Conservation (phyloP, 2,113 vertebrate genomes). For the Larimichthys crocea region DNA sequence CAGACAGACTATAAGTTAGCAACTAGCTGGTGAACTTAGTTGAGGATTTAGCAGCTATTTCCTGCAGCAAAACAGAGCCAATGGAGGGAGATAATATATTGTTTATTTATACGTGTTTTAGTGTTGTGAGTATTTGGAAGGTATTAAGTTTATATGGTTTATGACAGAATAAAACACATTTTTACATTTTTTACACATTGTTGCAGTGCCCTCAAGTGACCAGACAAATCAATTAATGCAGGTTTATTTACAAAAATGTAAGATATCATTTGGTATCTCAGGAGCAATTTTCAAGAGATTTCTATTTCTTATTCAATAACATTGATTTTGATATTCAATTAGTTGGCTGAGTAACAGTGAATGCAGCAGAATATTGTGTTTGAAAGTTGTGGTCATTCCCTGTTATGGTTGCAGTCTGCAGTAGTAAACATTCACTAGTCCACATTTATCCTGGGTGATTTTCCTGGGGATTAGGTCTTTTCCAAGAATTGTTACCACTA, state of each 20-base stretch:
- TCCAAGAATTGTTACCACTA: conserved; percentile 21
- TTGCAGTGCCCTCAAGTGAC: background rate
- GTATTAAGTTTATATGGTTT: background rate
- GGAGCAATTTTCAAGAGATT: background rate
- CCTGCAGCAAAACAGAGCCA: too few relatives aligned
- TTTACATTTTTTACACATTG: background rate
- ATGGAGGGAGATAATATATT: too few relatives aligned
- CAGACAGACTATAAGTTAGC: background rate
- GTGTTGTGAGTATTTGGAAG: background rate
- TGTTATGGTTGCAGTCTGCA: background rate
- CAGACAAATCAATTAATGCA: background rate
- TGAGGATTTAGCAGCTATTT: background rate
- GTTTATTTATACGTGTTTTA: too few relatives aligned
- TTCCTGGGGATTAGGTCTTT: conserved; percentile 9
- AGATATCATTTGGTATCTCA: background rate
- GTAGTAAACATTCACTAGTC: conserved; percentile 26
- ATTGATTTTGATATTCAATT: too few relatives aligned
- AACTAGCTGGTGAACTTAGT: background rate
- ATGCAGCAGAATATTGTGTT: background rate
- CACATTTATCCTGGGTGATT: conserved; percentile 16
- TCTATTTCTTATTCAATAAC: background rate
- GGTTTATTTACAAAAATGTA: background rate
- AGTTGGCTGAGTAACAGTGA: background rate
- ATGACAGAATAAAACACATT: background rate
- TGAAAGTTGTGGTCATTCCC: background rate